phyloP scores from a whole-genome alignment of 2,113 vertebrate genomes.

The Irena cyanogastra region DNA sequence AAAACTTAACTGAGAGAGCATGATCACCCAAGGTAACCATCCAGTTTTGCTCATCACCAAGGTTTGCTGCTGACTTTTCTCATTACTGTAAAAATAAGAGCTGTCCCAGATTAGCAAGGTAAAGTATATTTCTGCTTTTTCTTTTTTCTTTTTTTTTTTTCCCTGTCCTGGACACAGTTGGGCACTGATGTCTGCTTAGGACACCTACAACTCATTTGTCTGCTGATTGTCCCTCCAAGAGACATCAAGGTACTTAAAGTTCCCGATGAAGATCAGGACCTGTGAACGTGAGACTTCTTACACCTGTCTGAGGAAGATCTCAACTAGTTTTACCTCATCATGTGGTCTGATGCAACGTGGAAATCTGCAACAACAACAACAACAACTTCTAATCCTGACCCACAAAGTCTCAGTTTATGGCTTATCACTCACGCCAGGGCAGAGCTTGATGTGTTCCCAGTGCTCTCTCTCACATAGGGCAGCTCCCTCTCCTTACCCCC shows the following conservation, averaged over 20 bases:
- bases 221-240: not conserved
- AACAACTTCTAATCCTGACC: not conserved
- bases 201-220: not conserved
- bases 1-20: not conserved
- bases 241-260: not conserved
- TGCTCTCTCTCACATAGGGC: not conserved
- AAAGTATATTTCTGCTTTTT: not conserved
- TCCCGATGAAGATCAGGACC: not conserved
- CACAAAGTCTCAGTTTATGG: not conserved
- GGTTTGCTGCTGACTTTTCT: not conserved
- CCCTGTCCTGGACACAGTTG: not conserved
- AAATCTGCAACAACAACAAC: not conserved
- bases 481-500: not conserved
- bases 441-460: not conserved
- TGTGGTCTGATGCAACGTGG: not conserved
- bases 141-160: not conserved
- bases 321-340: not conserved
- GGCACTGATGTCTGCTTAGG: not conserved
- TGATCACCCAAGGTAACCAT: not conserved
- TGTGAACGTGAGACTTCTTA: not conserved
- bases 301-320: not conserved
- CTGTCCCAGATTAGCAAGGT: not conserved
- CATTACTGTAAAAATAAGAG: not conserved
- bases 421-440: not conserved
- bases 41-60: not conserved